These are phyloP conservation scores for Caranx melampygus DNA, from an alignment of 2,113 vertebrate species.

Conservation along the genomic window DNA sequence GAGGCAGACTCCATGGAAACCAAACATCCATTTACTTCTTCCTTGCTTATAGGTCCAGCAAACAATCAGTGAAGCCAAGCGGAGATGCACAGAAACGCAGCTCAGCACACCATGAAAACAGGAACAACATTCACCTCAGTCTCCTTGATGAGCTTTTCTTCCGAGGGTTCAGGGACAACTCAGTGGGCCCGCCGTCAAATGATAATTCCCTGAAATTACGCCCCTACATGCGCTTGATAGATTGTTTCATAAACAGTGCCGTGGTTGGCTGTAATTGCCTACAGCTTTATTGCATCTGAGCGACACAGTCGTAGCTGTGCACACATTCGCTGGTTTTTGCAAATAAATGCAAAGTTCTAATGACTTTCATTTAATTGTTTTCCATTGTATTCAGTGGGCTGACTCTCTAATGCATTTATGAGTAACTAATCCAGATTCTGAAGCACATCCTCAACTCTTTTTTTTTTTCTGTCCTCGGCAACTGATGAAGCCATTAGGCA, in stretches of 20 bases:
- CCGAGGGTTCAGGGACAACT: conserved; percentile 31
- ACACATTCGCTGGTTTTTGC: conserved; percentile 38
- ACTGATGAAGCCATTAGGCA: conserved; percentile 20
- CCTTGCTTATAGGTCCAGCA: conserved; percentile 29
- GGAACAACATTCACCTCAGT: conserved; percentile 32
- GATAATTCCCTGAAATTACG: conserved; percentile 63
- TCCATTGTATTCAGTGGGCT: conserved; percentile 41
- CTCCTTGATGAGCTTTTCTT: conserved; percentile 51
- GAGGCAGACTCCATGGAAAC: conserved; percentile 47
- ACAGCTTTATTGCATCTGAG: conserved; percentile 55
- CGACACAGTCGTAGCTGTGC: conserved; percentile 17
- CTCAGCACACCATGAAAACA: conserved; percentile 39
- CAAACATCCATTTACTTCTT: conserved; percentile 33
- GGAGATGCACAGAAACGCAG: conserved; percentile 3
- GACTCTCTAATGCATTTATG: conserved; percentile 30
- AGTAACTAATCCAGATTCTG: conserved; percentile 15
- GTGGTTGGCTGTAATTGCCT: conserved; percentile 47
- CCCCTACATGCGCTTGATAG: conserved; percentile 55
- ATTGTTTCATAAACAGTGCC: conserved; percentile 61
- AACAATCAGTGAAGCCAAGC: conserved; percentile 51
- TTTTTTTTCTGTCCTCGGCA: not conserved
- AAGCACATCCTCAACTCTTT: not conserved
- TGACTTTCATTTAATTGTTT: conserved; percentile 47
- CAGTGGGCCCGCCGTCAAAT: conserved; percentile 37
- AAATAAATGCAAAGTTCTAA: conserved; percentile 57